These are phyloP conservation scores for Molossus molossus DNA, from an alignment of 2,797 vertebrate genomes.

Conservation along the genomic window DNA sequence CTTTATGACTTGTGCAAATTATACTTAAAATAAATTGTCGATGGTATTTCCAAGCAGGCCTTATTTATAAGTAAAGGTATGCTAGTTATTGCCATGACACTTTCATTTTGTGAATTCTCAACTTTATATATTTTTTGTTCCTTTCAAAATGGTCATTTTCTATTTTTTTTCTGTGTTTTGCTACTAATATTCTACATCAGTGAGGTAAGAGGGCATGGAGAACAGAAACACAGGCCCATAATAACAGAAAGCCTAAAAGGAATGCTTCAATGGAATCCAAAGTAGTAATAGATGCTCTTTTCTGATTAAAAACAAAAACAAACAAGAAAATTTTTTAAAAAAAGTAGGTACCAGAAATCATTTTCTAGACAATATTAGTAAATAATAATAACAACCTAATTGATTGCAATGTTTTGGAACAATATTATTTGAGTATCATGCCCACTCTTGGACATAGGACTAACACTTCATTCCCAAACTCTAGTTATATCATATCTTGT, in stretches of 20 bases:
- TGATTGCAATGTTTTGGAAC: background rate
- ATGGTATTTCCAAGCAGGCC: background rate
- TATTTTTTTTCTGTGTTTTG: background rate
- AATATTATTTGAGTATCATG: background rate
- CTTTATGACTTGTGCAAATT: slow-evolving; percentile 43
- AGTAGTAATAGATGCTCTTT: background rate
- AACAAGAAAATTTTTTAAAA: background rate
- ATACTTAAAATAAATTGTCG: background rate
- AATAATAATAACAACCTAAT: background rate
- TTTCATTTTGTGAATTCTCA: background rate
- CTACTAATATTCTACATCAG: background rate
- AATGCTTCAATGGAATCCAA: background rate
- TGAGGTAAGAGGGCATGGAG: background rate
- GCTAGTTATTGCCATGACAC: background rate
- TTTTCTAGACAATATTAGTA: background rate
- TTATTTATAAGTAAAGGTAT: background rate
- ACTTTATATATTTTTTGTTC: background rate
- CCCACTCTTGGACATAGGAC: background rate
- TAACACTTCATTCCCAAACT: background rate
- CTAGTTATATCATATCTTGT: background rate
- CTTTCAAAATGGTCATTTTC: background rate
- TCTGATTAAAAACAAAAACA: background rate
- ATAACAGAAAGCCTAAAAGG: background rate
- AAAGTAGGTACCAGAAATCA: background rate
- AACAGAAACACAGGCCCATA: background rate